A percentile compares a stretch with the other conserved stretches of the same genome.
Conservation (phyloP, 2,113 vertebrate species). For the Phalacrocorax brasilianus region DNA sequence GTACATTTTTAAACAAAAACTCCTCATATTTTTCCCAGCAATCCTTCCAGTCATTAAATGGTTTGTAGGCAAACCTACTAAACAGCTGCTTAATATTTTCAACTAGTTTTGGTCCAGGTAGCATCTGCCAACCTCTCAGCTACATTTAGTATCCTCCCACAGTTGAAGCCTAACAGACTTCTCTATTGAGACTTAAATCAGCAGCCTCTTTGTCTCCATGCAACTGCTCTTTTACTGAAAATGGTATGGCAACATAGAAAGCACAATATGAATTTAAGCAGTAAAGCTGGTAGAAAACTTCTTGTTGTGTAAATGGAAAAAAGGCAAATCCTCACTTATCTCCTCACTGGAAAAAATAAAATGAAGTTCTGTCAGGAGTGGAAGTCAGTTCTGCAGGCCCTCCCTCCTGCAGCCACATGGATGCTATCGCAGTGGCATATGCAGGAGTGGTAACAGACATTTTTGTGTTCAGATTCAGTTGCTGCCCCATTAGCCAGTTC, state of each 20-base stretch:
- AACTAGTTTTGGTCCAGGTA: slow-evolving; percentile 56
- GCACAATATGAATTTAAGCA: slow-evolving; percentile 14
- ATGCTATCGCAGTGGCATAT: neutral
- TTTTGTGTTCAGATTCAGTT: neutral
- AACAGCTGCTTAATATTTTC: slow-evolving; percentile 59
- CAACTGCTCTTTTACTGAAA: slow-evolving; percentile 57
- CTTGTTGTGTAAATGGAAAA: neutral
- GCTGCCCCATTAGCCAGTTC: neutral
- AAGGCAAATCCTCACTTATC: slow-evolving; percentile 2
- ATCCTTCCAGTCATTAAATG: neutral
- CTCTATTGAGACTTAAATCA: slow-evolving; percentile 38
- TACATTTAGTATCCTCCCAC: slow-evolving; percentile 60
- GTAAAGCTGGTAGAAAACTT: neutral
- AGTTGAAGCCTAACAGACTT: slow-evolving; percentile 35
- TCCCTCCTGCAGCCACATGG: neutral
- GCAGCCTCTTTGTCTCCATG: slow-evolving; percentile 58
- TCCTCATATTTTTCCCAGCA: neutral
- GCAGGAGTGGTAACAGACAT: neutral
- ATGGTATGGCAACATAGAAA: slow-evolving; percentile 49
- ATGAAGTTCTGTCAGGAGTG: neutral
- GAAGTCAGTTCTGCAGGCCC: neutral
- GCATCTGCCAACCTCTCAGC: slow-evolving; percentile 49
- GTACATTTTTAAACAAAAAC: slow-evolving; percentile 6
- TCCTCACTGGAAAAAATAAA: slow-evolving; percentile 11
- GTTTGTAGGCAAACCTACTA: slow-evolving; percentile 33